Evolutionary conservation across 1,140 invertebrate genomes (phyloP), one percentile per base, ranked within the genome.

Genomic region (Acromyrmex heyeri): DNA sequence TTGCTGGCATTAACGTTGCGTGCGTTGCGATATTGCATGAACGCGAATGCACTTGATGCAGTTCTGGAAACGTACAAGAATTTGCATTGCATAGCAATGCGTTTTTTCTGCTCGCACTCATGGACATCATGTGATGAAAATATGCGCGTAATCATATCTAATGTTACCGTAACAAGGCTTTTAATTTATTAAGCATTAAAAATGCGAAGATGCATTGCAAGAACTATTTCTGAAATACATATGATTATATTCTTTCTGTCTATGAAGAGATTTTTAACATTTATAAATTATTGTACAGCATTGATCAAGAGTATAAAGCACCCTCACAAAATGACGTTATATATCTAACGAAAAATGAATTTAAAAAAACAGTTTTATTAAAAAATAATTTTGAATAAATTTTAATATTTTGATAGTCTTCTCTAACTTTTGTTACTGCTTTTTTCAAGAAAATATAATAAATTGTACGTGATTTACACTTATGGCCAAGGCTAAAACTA

Each of bases 61-160:
- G 27, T 65, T 78, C 27, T 78, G 44, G 10, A 78, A 78, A 65
- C 21, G 57, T 21, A 62, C 12, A n/a, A 2, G 16, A 78, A 65
- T 61, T 65, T 6, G 61, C 76, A 78, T 38, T 64, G 38, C 75
- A 10, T 67, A 38, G 64, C 10, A 30, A 67, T 67, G 16, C 24
- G 24, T 48, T 21, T 27, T 24, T 34, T 64, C 16, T 62, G 57
- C 59, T 34, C 53, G 21, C 34, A 16, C 59, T 53, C 27, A 79
- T 34, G 18, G 76, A 65, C 61, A n/a, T 79, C 61, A n/a, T 79
- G 62, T 12, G 59, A 76, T 76, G 55, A n/a, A 67, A 65, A 79
- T 67, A 14, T 67, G 27, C 27, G 62, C 44, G 14, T 44, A 67
- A 79, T 79, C 44, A 64, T 53, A 64, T 34, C 61, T 79, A 79